phyloP scores from a whole-genome alignment of 2,113 vertebrate species.

The Hypocryptadius cinnamomeus region DNA sequence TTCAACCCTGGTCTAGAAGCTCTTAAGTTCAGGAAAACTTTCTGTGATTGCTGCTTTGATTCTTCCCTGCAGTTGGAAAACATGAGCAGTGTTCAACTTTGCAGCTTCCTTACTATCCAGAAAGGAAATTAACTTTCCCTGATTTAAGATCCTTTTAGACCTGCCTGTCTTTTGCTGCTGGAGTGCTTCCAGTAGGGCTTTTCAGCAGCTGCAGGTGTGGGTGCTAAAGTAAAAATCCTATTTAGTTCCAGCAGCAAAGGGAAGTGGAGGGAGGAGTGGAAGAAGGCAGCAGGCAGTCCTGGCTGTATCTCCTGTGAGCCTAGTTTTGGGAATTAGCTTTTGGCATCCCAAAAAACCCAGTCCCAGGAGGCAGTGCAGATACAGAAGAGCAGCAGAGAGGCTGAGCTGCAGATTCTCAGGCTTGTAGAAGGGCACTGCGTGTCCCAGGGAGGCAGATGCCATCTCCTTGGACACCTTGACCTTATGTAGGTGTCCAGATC shows the following conservation, averaged over 20 bases:
- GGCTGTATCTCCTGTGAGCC: neutral
- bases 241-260: slow-evolving; percentile 23
- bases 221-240: slow-evolving; percentile 43
- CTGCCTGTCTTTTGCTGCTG: slow-evolving; percentile 42
- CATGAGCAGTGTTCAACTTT: slow-evolving; percentile 23
- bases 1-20: neutral
- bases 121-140: slow-evolving; percentile 63
- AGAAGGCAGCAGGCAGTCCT: neutral
- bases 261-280: neutral
- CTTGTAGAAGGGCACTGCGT: neutral
- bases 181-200: slow-evolving; percentile 30
- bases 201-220: slow-evolving; percentile 49
- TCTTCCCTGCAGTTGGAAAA: slow-evolving; percentile 31
- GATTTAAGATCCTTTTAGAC: slow-evolving; percentile 51
- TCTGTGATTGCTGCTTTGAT: slow-evolving; percentile 13
- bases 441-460: neutral
- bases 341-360: neutral
- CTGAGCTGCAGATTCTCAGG: neutral
- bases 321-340: neutral
- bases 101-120: slow-evolving; percentile 40
- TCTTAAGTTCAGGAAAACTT: slow-evolving; percentile 6
- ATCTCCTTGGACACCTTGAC: neutral
- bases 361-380: neutral
- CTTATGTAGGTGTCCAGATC: neutral
- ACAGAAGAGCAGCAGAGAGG: neutral